Percentiles rank a stretch among this genome's conserved stretches.
These are phyloP conservation scores for Leptinotarsa rubiginosa DNA, from an alignment of 2,888 invertebrate genomes.

Conservation along the genomic window DNA sequence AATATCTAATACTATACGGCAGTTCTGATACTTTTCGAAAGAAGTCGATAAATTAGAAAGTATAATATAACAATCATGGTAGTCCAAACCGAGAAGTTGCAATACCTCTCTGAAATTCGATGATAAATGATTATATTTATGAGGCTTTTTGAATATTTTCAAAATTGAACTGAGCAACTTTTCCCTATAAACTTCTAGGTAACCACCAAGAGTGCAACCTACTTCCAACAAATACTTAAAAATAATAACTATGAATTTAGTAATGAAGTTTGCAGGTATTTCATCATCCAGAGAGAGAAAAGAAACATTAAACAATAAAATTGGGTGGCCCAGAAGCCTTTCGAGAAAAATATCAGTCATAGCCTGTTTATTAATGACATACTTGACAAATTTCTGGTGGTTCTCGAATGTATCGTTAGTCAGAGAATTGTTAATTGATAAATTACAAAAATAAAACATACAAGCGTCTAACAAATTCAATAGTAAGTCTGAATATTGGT, in stretches of 20 bases:
- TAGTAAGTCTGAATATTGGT: slow-evolving; percentile 48
- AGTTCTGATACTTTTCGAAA: slow-evolving; percentile 28
- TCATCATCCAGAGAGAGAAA: slow-evolving; percentile 57
- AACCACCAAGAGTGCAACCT: slow-evolving; percentile 37
- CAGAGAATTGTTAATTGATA: slow-evolving; percentile 40
- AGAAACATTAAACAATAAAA: slow-evolving; percentile 63
- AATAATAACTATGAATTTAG: slow-evolving; percentile 54
- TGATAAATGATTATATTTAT: slow-evolving; percentile 48
- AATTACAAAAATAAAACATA: slow-evolving; percentile 56
- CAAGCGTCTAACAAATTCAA: slow-evolving; percentile 54
- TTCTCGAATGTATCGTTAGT: slow-evolving; percentile 47
- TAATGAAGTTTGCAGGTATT: slow-evolving; percentile 54
- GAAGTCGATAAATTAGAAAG: slow-evolving; percentile 55
- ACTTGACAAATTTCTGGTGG: slow-evolving; percentile 48
- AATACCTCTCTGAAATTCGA: slow-evolving; percentile 65
- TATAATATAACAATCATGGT: slow-evolving; percentile 66
- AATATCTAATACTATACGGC: slow-evolving; percentile 41
- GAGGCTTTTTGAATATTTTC: slow-evolving; percentile 67
- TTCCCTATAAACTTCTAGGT: slow-evolving; percentile 69
- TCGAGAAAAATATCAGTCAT: slow-evolving; percentile 55
- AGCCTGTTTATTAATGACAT: slow-evolving; percentile 40
- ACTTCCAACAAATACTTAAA: slow-evolving; percentile 39
- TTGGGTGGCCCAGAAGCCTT: slow-evolving; percentile 64
- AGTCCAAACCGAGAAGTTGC: slow-evolving; percentile 61
- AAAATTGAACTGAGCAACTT: slow-evolving; percentile 67